A percentile compares a stretch with the other conserved stretches of the same genome.
Evolutionary conservation across 2,888 invertebrate species (phyloP).

Genomic region (Cephus sareptanus): DNA sequence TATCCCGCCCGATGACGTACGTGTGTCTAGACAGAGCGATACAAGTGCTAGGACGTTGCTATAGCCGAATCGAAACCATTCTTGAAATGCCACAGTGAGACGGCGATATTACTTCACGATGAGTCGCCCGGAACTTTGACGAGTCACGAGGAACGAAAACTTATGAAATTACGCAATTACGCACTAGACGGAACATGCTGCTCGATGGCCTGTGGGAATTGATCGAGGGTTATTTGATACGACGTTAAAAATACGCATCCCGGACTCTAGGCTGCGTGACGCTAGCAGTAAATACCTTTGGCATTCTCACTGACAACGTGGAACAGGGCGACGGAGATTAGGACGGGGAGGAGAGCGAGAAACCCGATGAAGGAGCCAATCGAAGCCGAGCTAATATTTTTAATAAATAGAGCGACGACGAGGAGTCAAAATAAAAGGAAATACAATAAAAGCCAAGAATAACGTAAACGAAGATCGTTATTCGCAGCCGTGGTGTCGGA

Average conservation of each 20-base stretch:
- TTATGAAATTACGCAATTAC: background rate
- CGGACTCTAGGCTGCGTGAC: background rate
- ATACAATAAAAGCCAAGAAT: background rate
- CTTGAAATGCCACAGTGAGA: background rate
- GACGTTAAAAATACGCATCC: background rate
- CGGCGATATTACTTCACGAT: background rate
- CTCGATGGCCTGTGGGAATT: background rate
- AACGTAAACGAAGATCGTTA: background rate
- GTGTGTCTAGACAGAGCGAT: background rate
- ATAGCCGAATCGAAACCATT: background rate
- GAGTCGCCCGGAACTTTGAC: background rate
- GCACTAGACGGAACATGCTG: background rate
- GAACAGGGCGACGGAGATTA: background rate
- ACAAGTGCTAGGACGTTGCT: background rate
- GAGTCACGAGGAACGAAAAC: background rate
- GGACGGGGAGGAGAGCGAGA: background rate
- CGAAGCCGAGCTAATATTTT: background rate
- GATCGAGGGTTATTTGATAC: background rate
- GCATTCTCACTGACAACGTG: background rate
- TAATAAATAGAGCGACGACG: background rate
- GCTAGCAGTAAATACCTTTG: background rate
- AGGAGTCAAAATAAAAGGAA: background rate
- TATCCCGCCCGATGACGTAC: background rate
- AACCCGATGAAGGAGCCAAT: background rate
- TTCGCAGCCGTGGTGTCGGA: background rate